Percentiles rank a stretch among this genome's conserved stretches.
These are phyloP conservation scores for Phenganax subtilis DNA, from an alignment of 92 coral and sea anemone species.

Conservation along the genomic window DNA sequence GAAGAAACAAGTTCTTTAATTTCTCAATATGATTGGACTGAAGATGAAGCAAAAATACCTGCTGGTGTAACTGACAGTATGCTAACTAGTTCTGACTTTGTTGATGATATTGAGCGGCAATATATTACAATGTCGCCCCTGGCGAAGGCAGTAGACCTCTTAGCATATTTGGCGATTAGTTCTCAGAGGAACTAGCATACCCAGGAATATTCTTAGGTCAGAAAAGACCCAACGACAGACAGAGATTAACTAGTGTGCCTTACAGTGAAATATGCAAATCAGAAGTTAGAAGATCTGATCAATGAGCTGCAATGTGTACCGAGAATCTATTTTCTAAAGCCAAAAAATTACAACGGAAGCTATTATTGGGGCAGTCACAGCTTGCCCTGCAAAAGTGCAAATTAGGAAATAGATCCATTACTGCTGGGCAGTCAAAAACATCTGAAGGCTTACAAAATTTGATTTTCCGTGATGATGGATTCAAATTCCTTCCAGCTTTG, in stretches of 20 bases:
- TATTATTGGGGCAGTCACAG: slow-evolving; percentile 36
- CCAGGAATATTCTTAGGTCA: slow-evolving; percentile 14
- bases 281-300: neutral
- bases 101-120: slow-evolving; percentile 39
- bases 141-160: slow-evolving; percentile 54
- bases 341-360: slow-evolving; percentile 46
- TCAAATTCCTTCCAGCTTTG: slow-evolving; percentile 35
- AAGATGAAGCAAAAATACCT: slow-evolving; percentile 11
- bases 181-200: no score
- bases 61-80: neutral
- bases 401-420: slow-evolving; percentile 32
- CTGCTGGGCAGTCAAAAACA: slow-evolving; percentile 34
- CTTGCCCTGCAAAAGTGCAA: slow-evolving; percentile 44
- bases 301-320: slow-evolving; percentile 47
- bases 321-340: slow-evolving; percentile 41
- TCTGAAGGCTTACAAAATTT: slow-evolving; percentile 30
- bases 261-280: no score
- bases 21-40: slow-evolving; percentile 8
- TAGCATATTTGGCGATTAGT: no score
- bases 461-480: slow-evolving; percentile 22
- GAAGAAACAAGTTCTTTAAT: neutral
- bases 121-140: slow-evolving; percentile 42
- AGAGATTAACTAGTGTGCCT: no score
- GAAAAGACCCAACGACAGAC: no score
- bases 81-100: slow-evolving; percentile 37